These are phyloP conservation scores for Chelon labrosus DNA, from an alignment of 2,797 vertebrate genomes.

Conservation along the genomic window DNA sequence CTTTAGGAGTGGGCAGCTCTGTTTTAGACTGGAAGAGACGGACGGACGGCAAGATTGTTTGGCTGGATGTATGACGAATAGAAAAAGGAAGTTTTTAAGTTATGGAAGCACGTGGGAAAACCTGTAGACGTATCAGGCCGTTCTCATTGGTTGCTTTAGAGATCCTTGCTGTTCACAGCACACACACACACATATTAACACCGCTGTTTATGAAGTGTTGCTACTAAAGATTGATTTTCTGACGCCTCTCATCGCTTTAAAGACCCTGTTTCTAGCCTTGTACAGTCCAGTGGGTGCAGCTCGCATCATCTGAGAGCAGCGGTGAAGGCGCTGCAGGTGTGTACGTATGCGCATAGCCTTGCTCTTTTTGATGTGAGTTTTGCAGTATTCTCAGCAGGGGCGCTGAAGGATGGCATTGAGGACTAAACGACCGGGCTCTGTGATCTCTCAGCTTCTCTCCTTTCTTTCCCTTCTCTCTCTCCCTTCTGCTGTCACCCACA, in stretches of 20 bases:
- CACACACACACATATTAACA: slow-evolving; percentile 28
- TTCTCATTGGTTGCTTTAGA: slow-evolving; percentile 3
- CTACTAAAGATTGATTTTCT: slow-evolving; percentile 55
- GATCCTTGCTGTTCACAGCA: slow-evolving; percentile 3
- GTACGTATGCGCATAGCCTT: slow-evolving; percentile 26
- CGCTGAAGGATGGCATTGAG: slow-evolving; percentile 51
- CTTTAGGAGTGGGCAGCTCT: not conserved
- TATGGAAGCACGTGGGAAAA: slow-evolving; percentile 14
- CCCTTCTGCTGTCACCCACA: slow-evolving; percentile 53
- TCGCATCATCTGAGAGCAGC: slow-evolving; percentile 54
- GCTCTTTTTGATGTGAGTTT: slow-evolving; percentile 72
- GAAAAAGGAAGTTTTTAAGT: slow-evolving; percentile 12
- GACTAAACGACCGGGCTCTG: slow-evolving; percentile 60
- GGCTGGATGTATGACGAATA: slow-evolving; percentile 7
- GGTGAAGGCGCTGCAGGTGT: slow-evolving; percentile 29
- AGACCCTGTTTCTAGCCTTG: slow-evolving; percentile 55
- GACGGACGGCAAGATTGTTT: not conserved
- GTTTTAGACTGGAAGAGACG: slow-evolving; percentile 2
- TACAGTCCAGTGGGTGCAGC: slow-evolving; percentile 52
- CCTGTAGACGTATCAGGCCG: slow-evolving; percentile 17
- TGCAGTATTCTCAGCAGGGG: slow-evolving; percentile 54
- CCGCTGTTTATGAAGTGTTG: slow-evolving; percentile 45
- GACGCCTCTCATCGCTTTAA: slow-evolving; percentile 55
- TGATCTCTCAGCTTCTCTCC: slow-evolving; percentile 55
- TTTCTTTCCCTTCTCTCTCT: slow-evolving; percentile 8